Evolutionary conservation across 2,797 vertebrate genomes (phyloP).

Genomic region (Perodicticus potto): DNA sequence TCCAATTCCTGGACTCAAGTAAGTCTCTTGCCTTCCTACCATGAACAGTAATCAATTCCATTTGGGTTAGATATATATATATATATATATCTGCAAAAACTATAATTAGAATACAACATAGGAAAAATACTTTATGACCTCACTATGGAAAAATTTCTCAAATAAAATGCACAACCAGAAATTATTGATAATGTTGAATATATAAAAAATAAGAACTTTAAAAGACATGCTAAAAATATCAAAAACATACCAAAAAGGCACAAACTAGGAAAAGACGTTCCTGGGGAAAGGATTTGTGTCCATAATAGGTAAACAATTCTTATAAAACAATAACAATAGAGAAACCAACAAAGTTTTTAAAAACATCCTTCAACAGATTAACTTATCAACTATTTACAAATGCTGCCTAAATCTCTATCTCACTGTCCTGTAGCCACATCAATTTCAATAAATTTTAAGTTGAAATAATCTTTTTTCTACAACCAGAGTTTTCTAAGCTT

Average conservation of each 20-base stretch:
- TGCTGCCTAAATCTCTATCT: conserved; percentile 33
- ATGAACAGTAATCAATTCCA: not conserved
- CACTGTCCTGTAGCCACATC: not conserved
- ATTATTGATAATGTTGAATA: not conserved
- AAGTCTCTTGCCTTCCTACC: too few relatives aligned
- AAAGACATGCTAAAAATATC: conserved; percentile 4
- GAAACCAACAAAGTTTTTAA: not conserved
- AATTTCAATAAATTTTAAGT: conserved; percentile 32
- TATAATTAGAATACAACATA: conserved; percentile 18
- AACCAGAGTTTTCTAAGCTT: not conserved
- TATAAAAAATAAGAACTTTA: conserved; percentile 22
- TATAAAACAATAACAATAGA: conserved; percentile 40
- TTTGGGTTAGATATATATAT: not conserved
- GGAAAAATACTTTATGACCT: conserved; percentile 47
- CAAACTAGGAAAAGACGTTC: not conserved
- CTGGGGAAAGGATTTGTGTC: not conserved
- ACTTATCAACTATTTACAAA: not conserved
- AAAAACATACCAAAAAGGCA: not conserved
- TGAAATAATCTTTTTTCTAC: conserved; percentile 8
- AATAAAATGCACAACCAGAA: conserved; percentile 29
- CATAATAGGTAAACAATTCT: conserved; percentile 4
- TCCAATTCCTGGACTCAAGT: too few relatives aligned
- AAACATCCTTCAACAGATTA: not conserved
- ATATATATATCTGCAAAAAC: conserved; percentile 18
- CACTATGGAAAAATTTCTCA: not conserved